Percentiles rank a stretch among this genome's conserved stretches.
These are phyloP conservation scores for Dusona sp. DNA, from an alignment of 2,888 invertebrate species.

Conservation along the genomic window DNA sequence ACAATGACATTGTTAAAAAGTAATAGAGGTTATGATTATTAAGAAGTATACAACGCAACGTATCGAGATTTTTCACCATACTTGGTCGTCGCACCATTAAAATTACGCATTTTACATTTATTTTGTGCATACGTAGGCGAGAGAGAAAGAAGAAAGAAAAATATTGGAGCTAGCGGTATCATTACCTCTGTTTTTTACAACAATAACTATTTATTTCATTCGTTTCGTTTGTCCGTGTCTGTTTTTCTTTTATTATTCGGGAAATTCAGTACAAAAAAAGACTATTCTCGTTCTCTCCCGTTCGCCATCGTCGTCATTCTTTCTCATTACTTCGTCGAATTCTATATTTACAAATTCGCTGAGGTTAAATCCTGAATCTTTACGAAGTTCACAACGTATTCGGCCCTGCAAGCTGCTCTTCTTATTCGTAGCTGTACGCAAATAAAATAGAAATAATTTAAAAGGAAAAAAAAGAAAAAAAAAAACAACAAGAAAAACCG, in stretches of 20 bases:
- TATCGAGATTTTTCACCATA: slow-evolving; percentile 39
- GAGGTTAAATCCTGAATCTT: slow-evolving; percentile 63
- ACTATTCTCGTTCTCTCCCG: slow-evolving; percentile 10
- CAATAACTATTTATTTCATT: background rate
- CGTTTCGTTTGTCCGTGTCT: background rate
- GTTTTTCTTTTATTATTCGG: background rate
- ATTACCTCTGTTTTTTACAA: background rate
- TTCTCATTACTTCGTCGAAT: slow-evolving; percentile 41
- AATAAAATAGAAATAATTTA: slow-evolving; percentile 5
- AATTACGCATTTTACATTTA: slow-evolving; percentile 66
- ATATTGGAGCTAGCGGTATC: background rate
- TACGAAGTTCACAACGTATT: slow-evolving; percentile 37
- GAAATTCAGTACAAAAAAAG: background rate
- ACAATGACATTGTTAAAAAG: slow-evolving; percentile 51
- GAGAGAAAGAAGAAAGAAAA: slow-evolving; percentile 36
- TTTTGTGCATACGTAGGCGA: slow-evolving; percentile 61
- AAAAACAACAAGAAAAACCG: slow-evolving; percentile 5
- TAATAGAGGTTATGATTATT: slow-evolving; percentile 35
- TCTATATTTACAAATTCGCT: slow-evolving; percentile 63
- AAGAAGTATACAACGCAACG: slow-evolving; percentile 42
- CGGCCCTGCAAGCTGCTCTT: slow-evolving; percentile 49
- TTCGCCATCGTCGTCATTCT: background rate
- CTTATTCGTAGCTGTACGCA: slow-evolving; percentile 36
- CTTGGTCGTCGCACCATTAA: slow-evolving; percentile 51
- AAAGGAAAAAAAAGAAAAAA: background rate